Evolutionary conservation across 2,113 vertebrate genomes (phyloP).

Genomic region (Chionis minor): DNA sequence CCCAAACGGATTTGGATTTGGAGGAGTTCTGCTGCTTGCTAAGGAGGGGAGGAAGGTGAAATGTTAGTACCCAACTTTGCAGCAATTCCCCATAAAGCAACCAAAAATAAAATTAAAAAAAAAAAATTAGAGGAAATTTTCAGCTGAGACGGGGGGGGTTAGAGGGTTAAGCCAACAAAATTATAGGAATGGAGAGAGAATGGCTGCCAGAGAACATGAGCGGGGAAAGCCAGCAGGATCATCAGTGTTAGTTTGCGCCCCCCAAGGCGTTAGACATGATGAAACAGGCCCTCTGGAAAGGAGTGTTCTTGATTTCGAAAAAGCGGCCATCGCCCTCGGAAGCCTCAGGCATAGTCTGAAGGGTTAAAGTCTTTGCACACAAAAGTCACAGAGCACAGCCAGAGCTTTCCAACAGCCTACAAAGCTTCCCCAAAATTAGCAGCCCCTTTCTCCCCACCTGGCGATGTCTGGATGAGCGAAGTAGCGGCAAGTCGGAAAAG

Average conservation of each 20-base stretch:
- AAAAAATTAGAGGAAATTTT: neutral
- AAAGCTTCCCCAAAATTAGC: neutral
- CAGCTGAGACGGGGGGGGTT: neutral
- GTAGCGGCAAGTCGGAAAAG: neutral
- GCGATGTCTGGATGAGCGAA: neutral
- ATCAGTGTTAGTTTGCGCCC: conserved; percentile 30
- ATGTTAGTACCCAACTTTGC: neutral
- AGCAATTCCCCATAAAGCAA: neutral
- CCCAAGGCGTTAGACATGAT: neutral
- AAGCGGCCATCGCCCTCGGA: neutral
- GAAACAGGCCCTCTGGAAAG: neutral
- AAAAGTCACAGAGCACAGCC: neutral
- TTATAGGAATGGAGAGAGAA: conserved; percentile 2
- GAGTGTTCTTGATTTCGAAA: neutral
- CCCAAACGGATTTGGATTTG: conserved; percentile 93
- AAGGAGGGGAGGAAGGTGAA: conserved; percentile 33
- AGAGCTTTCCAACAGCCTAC: neutral
- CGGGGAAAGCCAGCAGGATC: conserved; percentile 27
- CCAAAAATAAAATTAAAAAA: too few species aligned
- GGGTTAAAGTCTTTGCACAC: neutral
- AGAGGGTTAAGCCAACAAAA: neutral
- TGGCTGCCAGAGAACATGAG: conserved; percentile 10
- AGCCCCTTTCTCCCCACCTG: neutral
- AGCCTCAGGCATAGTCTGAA: neutral
- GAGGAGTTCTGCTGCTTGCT: conserved; percentile 91